Conservation (phyloP, 2,888 invertebrate species). For the Cantharis nigra region DNA sequence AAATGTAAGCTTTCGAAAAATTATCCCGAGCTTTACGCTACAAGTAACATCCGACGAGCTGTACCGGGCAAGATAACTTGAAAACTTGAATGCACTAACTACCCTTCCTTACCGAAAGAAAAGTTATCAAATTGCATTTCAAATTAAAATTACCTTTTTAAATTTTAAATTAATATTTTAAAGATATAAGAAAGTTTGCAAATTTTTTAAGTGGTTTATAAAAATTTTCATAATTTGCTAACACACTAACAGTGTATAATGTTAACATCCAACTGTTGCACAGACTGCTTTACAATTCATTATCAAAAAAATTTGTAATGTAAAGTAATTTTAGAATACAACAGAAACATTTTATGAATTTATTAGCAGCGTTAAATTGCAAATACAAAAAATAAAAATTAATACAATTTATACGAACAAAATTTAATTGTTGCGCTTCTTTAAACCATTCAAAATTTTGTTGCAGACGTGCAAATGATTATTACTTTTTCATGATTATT, state of each 20-base stretch:
- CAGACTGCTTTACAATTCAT: not conserved
- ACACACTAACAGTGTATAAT: not conserved
- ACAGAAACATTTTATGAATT: not conserved
- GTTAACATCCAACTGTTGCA: not conserved
- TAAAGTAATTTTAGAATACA: not conserved
- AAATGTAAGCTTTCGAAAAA: constrained; percentile 46
- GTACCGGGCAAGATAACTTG: constrained; percentile 36
- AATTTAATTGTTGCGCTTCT: not conserved
- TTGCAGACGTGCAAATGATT: not conserved
- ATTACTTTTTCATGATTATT: not conserved
- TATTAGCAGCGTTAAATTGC: not conserved
- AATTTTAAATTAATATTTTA: not conserved
- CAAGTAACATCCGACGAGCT: constrained; percentile 40
- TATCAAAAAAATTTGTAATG: not conserved
- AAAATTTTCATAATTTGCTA: not conserved
- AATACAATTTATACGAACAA: no score
- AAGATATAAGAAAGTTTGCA: not conserved
- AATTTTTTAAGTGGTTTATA: not conserved
- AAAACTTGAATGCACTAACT: constrained; percentile 17
- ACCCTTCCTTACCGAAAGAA: not conserved
- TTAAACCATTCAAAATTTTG: not conserved
- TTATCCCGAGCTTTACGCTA: constrained; percentile 43
- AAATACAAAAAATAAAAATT: not conserved
- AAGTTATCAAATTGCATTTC: not conserved
- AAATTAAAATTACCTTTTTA: not conserved